Evolutionary conservation across 2,113 vertebrate genomes (phyloP).

Genomic region (Ia io): DNA sequence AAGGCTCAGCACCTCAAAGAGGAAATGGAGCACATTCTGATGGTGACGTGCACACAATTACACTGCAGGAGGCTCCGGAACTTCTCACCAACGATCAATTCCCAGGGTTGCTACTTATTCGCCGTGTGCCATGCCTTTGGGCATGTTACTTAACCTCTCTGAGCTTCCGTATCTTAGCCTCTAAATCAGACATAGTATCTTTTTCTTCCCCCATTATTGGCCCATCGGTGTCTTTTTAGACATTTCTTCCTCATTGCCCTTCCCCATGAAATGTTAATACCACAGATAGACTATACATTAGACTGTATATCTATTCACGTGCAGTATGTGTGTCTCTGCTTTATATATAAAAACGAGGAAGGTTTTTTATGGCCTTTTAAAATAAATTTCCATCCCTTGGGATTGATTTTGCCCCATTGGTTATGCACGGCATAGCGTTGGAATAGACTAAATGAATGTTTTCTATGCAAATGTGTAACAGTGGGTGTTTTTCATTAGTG

Average conservation of each 20-base stretch:
- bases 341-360: not conserved
- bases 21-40: not conserved
- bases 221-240: not conserved
- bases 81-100: not conserved
- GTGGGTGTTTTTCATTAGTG: not conserved
- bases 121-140: not conserved
- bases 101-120: not conserved
- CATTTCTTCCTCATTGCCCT: not conserved
- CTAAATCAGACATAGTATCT: not conserved
- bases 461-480: not conserved
- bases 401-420: not conserved
- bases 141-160: not conserved
- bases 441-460: not conserved
- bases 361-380: not conserved
- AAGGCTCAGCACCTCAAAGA: not conserved
- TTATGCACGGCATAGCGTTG: not conserved
- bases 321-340: not conserved
- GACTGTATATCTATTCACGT: not conserved
- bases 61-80: not conserved
- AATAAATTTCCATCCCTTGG: not conserved
- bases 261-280: not conserved
- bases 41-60: not conserved
- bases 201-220: not conserved
- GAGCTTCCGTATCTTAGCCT: not conserved
- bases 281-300: not conserved